Evolutionary conservation across 2,797 vertebrate species (phyloP).

Genomic region (Catostomus latipinnis): DNA sequence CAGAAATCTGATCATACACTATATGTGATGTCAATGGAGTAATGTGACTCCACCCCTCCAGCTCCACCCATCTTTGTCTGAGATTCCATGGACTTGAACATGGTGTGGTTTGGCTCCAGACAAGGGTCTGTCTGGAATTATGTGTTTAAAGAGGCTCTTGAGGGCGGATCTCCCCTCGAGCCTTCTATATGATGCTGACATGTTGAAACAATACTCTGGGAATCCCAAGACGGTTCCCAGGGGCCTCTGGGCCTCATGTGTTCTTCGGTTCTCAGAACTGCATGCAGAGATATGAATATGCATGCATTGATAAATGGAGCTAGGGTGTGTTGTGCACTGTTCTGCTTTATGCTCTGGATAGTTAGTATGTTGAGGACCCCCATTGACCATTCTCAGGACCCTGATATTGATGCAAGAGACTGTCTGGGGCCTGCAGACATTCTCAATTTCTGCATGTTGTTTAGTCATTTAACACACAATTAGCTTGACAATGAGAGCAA

Average conservation of each 20-base stretch:
- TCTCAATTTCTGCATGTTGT: too few species aligned
- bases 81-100: conserved; percentile 50
- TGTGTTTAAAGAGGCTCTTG: conserved; percentile 44
- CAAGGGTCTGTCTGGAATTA: conserved; percentile 40
- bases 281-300: conserved; percentile 69
- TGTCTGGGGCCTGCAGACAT: conserved; percentile 27
- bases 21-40: conserved; percentile 33
- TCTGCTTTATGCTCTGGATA: conserved; percentile 50
- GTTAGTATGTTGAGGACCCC: conserved; percentile 39
- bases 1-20: conserved; percentile 42
- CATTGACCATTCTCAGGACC: conserved; percentile 44
- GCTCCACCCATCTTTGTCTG: conserved; percentile 43
- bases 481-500: neutral
- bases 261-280: conserved; percentile 59
- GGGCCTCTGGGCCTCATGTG: conserved; percentile 40
- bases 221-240: conserved; percentile 47
- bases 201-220: conserved; percentile 48
- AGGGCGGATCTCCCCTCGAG: conserved; percentile 39
- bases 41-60: conserved; percentile 24
- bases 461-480: too few species aligned
- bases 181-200: conserved; percentile 40
- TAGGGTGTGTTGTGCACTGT: conserved; percentile 49
- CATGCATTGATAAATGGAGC: conserved; percentile 62
- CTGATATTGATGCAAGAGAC: conserved; percentile 65
- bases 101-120: conserved; percentile 52